phyloP scores from a whole-genome alignment of 1,140 invertebrate genomes.

The Tribolium madens region DNA sequence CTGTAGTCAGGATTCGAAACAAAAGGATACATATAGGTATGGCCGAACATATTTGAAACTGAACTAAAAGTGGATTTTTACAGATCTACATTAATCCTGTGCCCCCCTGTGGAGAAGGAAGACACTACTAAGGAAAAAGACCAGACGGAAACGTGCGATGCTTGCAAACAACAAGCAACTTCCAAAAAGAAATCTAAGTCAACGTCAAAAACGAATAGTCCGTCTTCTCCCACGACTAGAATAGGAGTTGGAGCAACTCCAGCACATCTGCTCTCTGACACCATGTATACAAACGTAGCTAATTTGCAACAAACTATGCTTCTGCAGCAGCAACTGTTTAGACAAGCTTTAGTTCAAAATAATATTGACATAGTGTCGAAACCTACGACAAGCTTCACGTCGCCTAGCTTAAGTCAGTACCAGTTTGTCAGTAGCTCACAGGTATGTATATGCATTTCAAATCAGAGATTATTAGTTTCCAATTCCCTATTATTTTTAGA shows the following conservation, averaged over 20 bases:
- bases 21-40: conserved; percentile 64
- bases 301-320: conserved; percentile 81
- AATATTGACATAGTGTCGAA: conserved; percentile 60
- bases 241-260: conserved; percentile 47
- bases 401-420: conserved; percentile 73
- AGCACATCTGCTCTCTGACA: conserved; percentile 66
- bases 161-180: conserved; percentile 54
- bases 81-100: conserved; percentile 66
- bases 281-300: conserved; percentile 81
- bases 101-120: conserved; percentile 62
- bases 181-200: conserved; percentile 58
- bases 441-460: conserved; percentile 64
- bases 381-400: conserved; percentile 66
- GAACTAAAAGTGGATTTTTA: background rate
- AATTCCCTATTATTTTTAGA: conserved; percentile 43
- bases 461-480: background rate
- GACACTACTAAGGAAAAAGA: conserved; percentile 55
- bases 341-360: conserved; percentile 68
- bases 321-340: conserved; percentile 79
- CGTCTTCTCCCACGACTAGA: conserved; percentile 60
- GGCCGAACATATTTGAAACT: background rate
- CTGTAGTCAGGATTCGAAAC: conserved; percentile 66
- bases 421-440: conserved; percentile 73
- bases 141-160: conserved; percentile 51
- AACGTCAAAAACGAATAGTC: conserved; percentile 55